Evolutionary conservation across 2,797 vertebrate genomes (phyloP).

Genomic region (Enteromius paludinosus): DNA sequence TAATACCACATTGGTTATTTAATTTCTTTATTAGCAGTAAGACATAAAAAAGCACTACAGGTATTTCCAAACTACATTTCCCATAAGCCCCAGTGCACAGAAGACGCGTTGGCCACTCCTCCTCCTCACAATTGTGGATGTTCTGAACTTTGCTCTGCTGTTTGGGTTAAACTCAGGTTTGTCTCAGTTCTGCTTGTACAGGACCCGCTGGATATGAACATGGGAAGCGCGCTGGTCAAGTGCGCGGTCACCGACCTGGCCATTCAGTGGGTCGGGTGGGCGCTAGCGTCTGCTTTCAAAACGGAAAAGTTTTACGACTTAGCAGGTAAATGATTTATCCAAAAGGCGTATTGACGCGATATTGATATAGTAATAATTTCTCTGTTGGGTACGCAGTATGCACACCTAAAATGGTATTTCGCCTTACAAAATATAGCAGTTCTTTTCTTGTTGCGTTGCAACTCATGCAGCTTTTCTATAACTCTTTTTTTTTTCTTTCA

Average conservation of each 20-base stretch:
- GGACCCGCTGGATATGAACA: conserved; percentile 60
- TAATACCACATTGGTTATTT: too few relatives aligned
- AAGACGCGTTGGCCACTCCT: conserved; percentile 47
- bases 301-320: conserved; percentile 85
- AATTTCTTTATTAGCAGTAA: not conserved
- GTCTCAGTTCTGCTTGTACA: conserved; percentile 54
- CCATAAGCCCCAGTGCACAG: conserved; percentile 61
- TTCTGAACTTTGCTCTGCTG: conserved; percentile 26
- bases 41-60: not conserved
- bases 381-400: not conserved
- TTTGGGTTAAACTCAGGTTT: not conserved
- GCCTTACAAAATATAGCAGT: not conserved
- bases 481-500: too few relatives aligned
- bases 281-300: conserved; percentile 70
- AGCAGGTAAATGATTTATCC: conserved; percentile 74
- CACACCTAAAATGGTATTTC: not conserved
- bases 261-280: conserved; percentile 81
- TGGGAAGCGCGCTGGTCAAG: conserved; percentile 70
- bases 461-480: not conserved
- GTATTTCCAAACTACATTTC: conserved; percentile 69
- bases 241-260: conserved; percentile 73
- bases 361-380: not conserved
- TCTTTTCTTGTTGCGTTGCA: not conserved
- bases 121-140: not conserved
- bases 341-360: not conserved